A percentile compares a stretch with the other conserved stretches of the same genome.
Evolutionary conservation across 2,888 invertebrate species (phyloP).

Genomic region (Aleiodes alternator): DNA sequence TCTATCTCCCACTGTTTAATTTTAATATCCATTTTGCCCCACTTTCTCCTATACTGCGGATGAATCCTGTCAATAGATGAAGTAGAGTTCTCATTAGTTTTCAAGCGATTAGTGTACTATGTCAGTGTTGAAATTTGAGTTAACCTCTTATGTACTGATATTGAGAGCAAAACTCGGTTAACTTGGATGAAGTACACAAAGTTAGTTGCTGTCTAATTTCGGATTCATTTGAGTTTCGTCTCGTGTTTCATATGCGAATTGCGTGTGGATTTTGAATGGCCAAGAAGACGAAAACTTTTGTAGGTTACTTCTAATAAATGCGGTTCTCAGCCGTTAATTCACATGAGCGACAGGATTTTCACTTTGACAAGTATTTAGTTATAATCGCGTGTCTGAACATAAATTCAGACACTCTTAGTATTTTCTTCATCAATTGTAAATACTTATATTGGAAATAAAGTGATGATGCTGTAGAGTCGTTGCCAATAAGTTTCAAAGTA

Average conservation of each 20-base stretch:
- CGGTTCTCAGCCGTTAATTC: constrained; percentile 1
- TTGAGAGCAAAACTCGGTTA: neutral
- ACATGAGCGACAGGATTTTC: neutral
- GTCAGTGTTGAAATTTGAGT: too few relatives aligned
- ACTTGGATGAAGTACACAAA: neutral
- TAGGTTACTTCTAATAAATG: neutral
- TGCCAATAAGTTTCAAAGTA: constrained; percentile 47
- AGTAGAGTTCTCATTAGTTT: too few relatives aligned
- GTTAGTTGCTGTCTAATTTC: neutral
- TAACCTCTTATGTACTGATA: too few relatives aligned
- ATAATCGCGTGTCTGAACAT: neutral
- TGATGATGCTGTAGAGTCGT: neutral
- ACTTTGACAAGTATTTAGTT: neutral
- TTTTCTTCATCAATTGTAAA: too few relatives aligned
- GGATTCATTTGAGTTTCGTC: neutral
- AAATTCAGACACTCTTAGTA: neutral
- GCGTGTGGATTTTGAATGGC: neutral
- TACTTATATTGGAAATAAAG: too few relatives aligned
- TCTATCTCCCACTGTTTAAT: too few relatives aligned
- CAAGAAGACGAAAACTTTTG: neutral
- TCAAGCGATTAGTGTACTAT: too few relatives aligned
- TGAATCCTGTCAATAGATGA: too few relatives aligned
- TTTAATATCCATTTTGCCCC: too few relatives aligned
- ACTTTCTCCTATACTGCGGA: too few relatives aligned
- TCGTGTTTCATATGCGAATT: neutral